phyloP scores from a whole-genome alignment of 1,140 invertebrate species.

The Drosophila nigromelanica region DNA sequence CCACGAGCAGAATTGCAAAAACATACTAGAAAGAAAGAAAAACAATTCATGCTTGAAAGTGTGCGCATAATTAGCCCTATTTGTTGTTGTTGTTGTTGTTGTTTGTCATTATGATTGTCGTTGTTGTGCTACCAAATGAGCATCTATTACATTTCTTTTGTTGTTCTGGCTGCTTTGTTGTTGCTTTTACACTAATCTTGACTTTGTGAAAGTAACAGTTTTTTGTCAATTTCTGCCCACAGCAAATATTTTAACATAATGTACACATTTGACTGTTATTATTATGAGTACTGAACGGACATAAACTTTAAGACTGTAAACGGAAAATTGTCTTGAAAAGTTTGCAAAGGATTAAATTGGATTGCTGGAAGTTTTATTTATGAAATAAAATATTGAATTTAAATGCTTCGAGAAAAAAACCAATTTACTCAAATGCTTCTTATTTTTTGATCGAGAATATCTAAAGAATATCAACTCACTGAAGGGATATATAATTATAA shows the following conservation, averaged over 20 bases:
- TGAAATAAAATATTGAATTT: neutral
- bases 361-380: neutral
- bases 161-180: constrained; percentile 37
- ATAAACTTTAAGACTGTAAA: neutral
- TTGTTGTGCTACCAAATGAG: constrained; percentile 65
- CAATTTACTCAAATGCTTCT: neutral
- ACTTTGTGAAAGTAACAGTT: constrained; percentile 75
- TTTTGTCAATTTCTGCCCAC: constrained; percentile 39
- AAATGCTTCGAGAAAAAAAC: neutral
- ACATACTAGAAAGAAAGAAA: constrained; percentile 2
- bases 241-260: constrained; percentile 36
- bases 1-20: constrained; percentile 38
- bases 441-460: too few species aligned
- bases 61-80: constrained; percentile 78
- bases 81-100: constrained; percentile 55
- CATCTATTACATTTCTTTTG: constrained; percentile 75
- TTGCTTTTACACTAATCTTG: constrained; percentile 54
- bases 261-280: neutral
- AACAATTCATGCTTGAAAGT: constrained; percentile 55
- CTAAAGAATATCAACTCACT: too few species aligned
- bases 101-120: constrained; percentile 20
- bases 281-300: neutral
- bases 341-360: neutral
- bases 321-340: neutral
- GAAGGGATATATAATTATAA: too few species aligned